phyloP scores from a whole-genome alignment of 2,888 invertebrate species.

The Eristalinus aeneus region DNA sequence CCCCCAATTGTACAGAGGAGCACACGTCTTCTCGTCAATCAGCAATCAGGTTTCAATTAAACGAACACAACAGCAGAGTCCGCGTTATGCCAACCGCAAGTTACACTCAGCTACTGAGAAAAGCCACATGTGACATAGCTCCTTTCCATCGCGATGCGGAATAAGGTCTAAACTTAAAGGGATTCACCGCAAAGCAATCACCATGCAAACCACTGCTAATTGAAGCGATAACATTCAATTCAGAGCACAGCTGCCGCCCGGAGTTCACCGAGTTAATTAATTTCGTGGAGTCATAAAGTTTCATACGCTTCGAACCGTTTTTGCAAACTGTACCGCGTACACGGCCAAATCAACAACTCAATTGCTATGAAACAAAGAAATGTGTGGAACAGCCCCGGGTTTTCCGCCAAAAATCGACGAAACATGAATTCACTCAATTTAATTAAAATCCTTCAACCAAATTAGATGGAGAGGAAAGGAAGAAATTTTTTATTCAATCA shows the following conservation, averaged over 20 bases:
- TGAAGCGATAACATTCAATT: slow-evolving; percentile 23
- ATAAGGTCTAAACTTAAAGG: background rate
- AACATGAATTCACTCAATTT: slow-evolving; percentile 8
- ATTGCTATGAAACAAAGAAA: background rate
- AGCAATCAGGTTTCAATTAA: background rate
- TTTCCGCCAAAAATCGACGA: background rate
- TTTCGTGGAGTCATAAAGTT: background rate
- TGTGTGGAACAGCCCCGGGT: background rate
- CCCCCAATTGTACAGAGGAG: no score
- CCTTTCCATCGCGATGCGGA: background rate
- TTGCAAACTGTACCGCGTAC: background rate
- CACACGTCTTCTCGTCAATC: background rate
- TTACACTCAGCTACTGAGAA: background rate
- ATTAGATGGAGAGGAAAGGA: background rate
- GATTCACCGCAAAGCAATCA: background rate
- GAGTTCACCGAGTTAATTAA: slow-evolving; percentile 27
- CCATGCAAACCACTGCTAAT: background rate
- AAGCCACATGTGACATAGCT: background rate
- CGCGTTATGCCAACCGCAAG: background rate
- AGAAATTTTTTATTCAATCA: background rate
- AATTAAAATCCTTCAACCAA: slow-evolving; percentile 8
- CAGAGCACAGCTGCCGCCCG: background rate
- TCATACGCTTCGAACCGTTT: background rate
- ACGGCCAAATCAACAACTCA: slow-evolving; percentile 15
- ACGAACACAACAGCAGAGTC: background rate